Percentiles rank a stretch among this genome's conserved stretches.
Conservation (phyloP, 2,888 invertebrate genomes). For the Xestia sexstrigata region DNA sequence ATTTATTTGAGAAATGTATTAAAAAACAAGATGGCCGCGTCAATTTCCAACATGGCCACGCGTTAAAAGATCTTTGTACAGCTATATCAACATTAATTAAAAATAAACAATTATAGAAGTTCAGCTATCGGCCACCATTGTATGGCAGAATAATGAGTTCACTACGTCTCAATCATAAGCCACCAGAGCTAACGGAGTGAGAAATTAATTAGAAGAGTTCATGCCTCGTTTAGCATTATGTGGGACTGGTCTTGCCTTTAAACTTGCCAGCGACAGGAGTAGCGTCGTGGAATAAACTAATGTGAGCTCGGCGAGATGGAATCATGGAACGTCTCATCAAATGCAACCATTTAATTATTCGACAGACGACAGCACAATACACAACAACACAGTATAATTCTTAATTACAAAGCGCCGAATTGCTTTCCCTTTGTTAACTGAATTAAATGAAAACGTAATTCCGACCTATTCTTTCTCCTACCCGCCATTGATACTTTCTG, state of each 20-base stretch:
- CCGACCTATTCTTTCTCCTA: conserved; percentile 9
- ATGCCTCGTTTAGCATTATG: conserved; percentile 71
- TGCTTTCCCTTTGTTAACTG: conserved; percentile 26
- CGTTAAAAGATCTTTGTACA: neutral
- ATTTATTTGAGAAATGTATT: too few relatives aligned
- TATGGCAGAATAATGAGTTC: conserved; percentile 20
- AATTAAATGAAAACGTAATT: conserved; percentile 29
- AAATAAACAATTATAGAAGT: neutral
- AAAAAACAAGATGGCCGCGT: neutral
- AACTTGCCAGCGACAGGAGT: conserved; percentile 64
- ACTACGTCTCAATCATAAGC: conserved; percentile 43
- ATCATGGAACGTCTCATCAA: conserved; percentile 44
- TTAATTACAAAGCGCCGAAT: conserved; percentile 17
- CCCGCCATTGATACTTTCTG: conserved; percentile 19
- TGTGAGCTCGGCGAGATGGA: conserved; percentile 68
- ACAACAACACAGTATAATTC: conserved; percentile 4
- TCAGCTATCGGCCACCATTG: conserved; percentile 16
- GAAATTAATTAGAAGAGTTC: conserved; percentile 74
- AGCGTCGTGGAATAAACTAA: conserved; percentile 75
- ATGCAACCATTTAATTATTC: conserved; percentile 47
- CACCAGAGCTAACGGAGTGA: conserved; percentile 69
- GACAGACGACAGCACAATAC: conserved; percentile 7
- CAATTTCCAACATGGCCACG: neutral
- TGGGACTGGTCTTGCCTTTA: conserved; percentile 59
- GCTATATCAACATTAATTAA: neutral